Percentiles rank a stretch among this genome's conserved stretches.
These are phyloP conservation scores for Drosophila limbata DNA, from an alignment of 2,888 invertebrate species.

Conservation along the genomic window DNA sequence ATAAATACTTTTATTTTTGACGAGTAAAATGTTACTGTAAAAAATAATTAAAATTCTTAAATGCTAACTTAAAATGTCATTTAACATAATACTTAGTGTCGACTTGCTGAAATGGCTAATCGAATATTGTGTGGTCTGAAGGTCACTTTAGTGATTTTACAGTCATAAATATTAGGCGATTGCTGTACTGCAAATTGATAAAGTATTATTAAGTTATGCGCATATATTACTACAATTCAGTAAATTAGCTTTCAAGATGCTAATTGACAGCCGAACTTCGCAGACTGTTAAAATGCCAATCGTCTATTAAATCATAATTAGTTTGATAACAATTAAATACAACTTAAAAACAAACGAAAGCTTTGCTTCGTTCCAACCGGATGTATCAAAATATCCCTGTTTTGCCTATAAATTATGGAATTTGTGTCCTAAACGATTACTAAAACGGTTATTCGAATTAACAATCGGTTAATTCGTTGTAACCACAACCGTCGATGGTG, in stretches of 20 bases:
- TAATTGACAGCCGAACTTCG: not conserved
- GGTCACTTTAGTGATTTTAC: constrained; percentile 57
- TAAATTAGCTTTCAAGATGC: constrained; percentile 6
- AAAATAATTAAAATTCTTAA: constrained; percentile 12
- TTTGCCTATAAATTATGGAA: constrained; percentile 66
- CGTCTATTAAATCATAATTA: constrained; percentile 13
- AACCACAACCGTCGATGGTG: constrained; percentile 58
- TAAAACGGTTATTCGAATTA: constrained; percentile 15
- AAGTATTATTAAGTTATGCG: constrained; percentile 7
- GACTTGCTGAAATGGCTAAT: constrained; percentile 11
- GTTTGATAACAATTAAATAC: constrained; percentile 23
- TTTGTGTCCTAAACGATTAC: constrained; percentile 51
- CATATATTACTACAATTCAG: constrained; percentile 4
- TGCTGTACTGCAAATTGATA: not conserved
- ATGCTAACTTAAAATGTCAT: constrained; percentile 10
- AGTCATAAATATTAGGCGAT: constrained; percentile 33
- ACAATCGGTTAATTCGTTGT: constrained; percentile 60
- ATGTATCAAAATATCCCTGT: constrained; percentile 21
- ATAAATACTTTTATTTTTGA: constrained; percentile 3
- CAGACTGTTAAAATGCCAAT: constrained; percentile 3
- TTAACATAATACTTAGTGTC: constrained; percentile 33
- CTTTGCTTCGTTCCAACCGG: constrained; percentile 47
- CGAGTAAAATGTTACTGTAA: too few relatives aligned
- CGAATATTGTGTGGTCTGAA: constrained; percentile 33
- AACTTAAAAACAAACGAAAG: constrained; percentile 41